Conservation (phyloP, 2,797 vertebrate genomes). For the Spatula clypeata region DNA sequence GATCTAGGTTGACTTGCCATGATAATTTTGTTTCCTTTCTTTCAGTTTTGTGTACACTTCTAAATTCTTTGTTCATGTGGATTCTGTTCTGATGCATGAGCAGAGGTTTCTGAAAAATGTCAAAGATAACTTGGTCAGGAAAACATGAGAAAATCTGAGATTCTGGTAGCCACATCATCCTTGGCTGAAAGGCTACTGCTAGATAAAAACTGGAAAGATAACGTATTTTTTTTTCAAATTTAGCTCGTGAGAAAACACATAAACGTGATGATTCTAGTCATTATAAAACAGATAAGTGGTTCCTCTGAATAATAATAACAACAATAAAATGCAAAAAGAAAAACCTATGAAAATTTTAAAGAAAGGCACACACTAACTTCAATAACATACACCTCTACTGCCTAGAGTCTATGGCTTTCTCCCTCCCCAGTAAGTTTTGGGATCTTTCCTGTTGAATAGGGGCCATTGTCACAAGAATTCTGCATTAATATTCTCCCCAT, state of each 20-base stretch:
- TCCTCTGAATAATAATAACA: not conserved
- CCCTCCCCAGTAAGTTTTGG: not conserved
- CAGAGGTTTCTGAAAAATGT: not conserved
- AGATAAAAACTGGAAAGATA: not conserved
- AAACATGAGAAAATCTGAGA: not conserved
- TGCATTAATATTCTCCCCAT: conserved; percentile 4
- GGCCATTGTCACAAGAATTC: not conserved
- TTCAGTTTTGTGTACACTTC: not conserved
- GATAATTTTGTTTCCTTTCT: not conserved
- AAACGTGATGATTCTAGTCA: not conserved
- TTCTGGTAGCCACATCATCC: not conserved
- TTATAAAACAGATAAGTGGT: not conserved
- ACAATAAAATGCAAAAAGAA: not conserved
- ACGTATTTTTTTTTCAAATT: not conserved
- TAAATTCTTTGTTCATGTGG: not conserved
- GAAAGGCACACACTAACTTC: not conserved
- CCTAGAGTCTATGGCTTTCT: not conserved
- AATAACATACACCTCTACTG: not conserved
- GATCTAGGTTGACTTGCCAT: not conserved
- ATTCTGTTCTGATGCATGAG: not conserved
- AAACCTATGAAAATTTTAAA: not conserved
- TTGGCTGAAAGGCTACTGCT: not conserved
- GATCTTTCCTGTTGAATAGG: not conserved
- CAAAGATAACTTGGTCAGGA: not conserved
- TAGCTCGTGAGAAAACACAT: not conserved